Conservation (phyloP, 2,888 invertebrate genomes). For the Vannuccia rotundouncinata region DNA sequence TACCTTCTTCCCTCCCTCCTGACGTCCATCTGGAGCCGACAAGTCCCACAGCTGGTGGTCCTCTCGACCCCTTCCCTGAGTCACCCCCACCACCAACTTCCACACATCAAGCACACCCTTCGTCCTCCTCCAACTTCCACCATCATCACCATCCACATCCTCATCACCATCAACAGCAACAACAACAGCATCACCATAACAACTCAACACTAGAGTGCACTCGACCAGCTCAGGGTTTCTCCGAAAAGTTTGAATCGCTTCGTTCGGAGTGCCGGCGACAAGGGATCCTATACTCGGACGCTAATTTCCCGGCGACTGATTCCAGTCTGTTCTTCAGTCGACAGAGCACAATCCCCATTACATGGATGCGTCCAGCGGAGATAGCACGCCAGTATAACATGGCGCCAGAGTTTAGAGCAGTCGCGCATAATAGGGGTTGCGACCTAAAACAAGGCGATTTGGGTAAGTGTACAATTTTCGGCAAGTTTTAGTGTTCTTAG, state of each 20-base stretch:
- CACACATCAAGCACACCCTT: neutral
- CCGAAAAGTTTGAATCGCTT: neutral
- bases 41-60: neutral
- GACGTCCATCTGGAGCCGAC: neutral
- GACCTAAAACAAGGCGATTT: constrained; percentile 30
- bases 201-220: neutral
- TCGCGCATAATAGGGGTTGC: constrained; percentile 8
- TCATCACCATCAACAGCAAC: neutral
- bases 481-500: too few relatives aligned
- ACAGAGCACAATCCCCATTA: neutral
- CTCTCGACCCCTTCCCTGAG: neutral
- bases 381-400: constrained; percentile 22
- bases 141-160: neutral
- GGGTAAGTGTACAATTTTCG: too few relatives aligned
- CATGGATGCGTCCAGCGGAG: constrained; percentile 33
- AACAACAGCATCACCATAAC: neutral
- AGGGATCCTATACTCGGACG: neutral
- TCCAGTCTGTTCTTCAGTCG: constrained; percentile 1
- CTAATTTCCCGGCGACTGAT: neutral
- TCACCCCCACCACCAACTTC: neutral
- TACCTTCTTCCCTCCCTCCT: neutral
- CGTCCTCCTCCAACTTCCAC: neutral
- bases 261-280: neutral
- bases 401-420: neutral
- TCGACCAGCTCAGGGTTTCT: neutral